Conservation (phyloP, 2,888 invertebrate species). For the Cheilosia vernalis region DNA sequence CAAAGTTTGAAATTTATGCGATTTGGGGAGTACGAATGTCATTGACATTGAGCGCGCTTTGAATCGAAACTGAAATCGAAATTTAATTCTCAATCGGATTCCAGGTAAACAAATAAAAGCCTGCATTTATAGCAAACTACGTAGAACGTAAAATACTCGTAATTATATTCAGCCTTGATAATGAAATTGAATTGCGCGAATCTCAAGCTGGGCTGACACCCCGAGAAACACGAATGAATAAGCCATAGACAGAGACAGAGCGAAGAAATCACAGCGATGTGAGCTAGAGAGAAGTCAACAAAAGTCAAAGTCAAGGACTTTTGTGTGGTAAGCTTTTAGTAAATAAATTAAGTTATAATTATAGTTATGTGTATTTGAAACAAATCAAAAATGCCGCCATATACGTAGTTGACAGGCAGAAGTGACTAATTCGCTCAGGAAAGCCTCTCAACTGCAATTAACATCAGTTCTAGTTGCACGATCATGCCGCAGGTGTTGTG, state of each 20-base stretch:
- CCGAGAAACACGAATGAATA: conserved; percentile 23
- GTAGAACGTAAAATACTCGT: conserved; percentile 50
- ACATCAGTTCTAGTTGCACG: conserved; percentile 19
- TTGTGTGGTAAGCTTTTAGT: conserved; percentile 47
- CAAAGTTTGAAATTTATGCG: not conserved
- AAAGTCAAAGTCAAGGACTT: conserved; percentile 84
- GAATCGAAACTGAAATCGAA: conserved; percentile 53
- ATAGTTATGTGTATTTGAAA: not conserved
- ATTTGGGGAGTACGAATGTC: conserved; percentile 26
- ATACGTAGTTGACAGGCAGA: not conserved
- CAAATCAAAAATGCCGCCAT: not conserved
- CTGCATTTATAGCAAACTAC: conserved; percentile 42
- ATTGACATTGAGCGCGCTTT: conserved; percentile 29
- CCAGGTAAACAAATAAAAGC: conserved; percentile 31
- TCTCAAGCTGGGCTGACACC: conserved; percentile 40
- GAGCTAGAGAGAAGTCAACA: conserved; percentile 80
- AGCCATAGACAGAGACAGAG: conserved; percentile 14
- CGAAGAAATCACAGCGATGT: conserved; percentile 27
- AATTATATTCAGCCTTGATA: conserved; percentile 80
- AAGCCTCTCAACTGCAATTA: conserved; percentile 21
- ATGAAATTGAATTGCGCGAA: conserved; percentile 79
- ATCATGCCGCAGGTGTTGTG: conserved; percentile 29
- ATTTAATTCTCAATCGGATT: conserved; percentile 16
- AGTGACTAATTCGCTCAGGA: conserved; percentile 18
- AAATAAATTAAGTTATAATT: conserved; percentile 40